phyloP scores from a whole-genome alignment of 2,888 invertebrate species.

The Abrostola tripartita region DNA sequence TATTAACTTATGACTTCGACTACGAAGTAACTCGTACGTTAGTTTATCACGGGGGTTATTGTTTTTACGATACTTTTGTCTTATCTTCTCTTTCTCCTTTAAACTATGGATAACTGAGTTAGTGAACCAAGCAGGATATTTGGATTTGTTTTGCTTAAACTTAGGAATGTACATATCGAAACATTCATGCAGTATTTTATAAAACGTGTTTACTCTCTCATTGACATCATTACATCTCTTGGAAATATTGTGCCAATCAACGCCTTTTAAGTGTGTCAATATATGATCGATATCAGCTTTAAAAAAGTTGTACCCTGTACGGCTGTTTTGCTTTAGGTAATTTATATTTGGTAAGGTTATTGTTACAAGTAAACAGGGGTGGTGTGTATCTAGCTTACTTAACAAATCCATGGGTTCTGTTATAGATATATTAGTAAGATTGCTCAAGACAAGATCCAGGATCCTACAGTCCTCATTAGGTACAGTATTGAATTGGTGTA shows the following conservation, averaged over 20 bases:
- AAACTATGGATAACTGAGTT: neutral
- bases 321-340: neutral
- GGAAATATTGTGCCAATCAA: constrained; percentile 4
- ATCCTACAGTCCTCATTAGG: neutral
- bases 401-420: neutral
- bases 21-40: constrained; percentile 1
- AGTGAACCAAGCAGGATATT: constrained; percentile 6
- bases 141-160: constrained; percentile 1
- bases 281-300: constrained; percentile 6
- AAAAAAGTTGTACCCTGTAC: constrained; percentile 10
- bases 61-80: constrained; percentile 2
- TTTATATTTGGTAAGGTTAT: neutral
- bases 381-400: constrained; percentile 9
- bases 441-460: constrained; percentile 12
- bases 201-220: constrained; percentile 7
- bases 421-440: constrained; percentile 3
- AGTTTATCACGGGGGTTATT: constrained; percentile 4
- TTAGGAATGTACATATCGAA: constrained; percentile 4
- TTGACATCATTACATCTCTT: constrained; percentile 6
- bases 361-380: constrained; percentile 6
- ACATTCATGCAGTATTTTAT: neutral
- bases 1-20: constrained; percentile 2
- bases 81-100: too few relatives aligned
- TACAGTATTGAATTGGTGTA: constrained; percentile 6
- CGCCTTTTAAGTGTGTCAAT: neutral